Conservation (phyloP, 1,140 invertebrate genomes). For the Agrypnia vestita region DNA sequence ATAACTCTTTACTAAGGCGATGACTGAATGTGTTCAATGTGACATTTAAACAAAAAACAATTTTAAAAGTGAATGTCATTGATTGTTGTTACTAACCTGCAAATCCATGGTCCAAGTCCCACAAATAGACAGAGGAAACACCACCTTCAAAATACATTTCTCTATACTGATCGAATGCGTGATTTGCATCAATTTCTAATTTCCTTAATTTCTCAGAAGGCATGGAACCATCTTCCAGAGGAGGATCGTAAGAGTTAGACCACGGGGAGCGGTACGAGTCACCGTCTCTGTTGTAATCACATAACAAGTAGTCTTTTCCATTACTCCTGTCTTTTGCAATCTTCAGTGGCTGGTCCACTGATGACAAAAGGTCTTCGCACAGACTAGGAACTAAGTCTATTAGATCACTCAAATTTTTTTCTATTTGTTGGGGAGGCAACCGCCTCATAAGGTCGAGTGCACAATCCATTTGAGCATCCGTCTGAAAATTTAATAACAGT, state of each 20-base stretch:
- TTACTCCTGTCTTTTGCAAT: constrained; percentile 95
- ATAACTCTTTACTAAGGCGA: too few relatives aligned
- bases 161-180: constrained; percentile 98
- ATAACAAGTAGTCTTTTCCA: constrained; percentile 97
- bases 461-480: constrained; percentile 98
- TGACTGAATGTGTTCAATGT: too few relatives aligned
- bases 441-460: constrained; percentile 98
- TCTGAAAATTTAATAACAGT: constrained; percentile 76
- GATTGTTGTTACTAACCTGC: constrained; percentile 76
- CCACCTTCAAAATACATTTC: constrained; percentile 99
- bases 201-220: constrained; percentile 96
- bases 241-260: constrained; percentile 99
- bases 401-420: constrained; percentile 97
- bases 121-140: constrained; percentile 98
- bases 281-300: constrained; percentile 99
- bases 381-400: constrained; percentile 96
- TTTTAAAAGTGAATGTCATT: too few relatives aligned
- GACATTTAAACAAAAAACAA: too few relatives aligned
- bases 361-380: constrained; percentile 97
- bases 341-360: constrained; percentile 98
- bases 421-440: constrained; percentile 98
- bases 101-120: constrained; percentile 99
- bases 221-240: constrained; percentile 98
- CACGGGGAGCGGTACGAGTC: constrained; percentile 99
- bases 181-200: constrained; percentile 98